A percentile compares a stretch with the other conserved stretches of the same genome.
Evolutionary conservation across 1,140 invertebrate genomes (phyloP).

Genomic region (Aleiodes sp.): DNA sequence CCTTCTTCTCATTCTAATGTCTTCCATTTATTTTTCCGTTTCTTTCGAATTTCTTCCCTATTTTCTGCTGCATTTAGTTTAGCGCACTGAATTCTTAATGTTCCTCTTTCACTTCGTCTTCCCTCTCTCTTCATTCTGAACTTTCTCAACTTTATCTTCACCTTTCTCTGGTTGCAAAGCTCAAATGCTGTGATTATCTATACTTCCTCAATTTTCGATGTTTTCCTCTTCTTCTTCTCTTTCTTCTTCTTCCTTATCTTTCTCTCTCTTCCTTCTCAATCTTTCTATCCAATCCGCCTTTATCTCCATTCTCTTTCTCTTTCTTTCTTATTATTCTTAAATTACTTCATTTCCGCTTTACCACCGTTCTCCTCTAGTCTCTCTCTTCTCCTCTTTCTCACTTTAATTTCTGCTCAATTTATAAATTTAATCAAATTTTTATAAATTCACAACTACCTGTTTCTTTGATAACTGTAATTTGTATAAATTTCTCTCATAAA

Average conservation of each 20-base stretch:
- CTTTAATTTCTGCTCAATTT: too few species aligned
- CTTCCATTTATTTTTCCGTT: constrained; percentile 13
- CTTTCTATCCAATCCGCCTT: too few species aligned
- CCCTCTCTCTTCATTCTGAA: constrained; percentile 9
- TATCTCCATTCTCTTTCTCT: constrained; percentile 8
- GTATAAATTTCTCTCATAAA: too few species aligned
- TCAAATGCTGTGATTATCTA: constrained; percentile 15
- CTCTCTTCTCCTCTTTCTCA: constrained; percentile 13
- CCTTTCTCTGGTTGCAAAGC: constrained; percentile 12
- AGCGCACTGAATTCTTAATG: constrained; percentile 21
- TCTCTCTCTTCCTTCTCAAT: background rate
- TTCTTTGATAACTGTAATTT: too few species aligned
- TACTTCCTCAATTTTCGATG: background rate
- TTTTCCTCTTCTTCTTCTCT: constrained; percentile 22
- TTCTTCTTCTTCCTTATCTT: constrained; percentile 1
- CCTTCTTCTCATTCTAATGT: too few species aligned
- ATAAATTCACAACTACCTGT: too few species aligned
- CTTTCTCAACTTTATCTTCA: constrained; percentile 22
- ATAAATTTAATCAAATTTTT: too few species aligned
- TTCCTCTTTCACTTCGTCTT: constrained; percentile 20
- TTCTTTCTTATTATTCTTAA: constrained; percentile 6
- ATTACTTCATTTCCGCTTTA: constrained; percentile 20
- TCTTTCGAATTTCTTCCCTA: background rate
- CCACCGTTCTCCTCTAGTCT: background rate
- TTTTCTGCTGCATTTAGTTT: constrained; percentile 2